Conservation (phyloP, 2,888 invertebrate genomes). For the Melinaea marsaeus region DNA sequence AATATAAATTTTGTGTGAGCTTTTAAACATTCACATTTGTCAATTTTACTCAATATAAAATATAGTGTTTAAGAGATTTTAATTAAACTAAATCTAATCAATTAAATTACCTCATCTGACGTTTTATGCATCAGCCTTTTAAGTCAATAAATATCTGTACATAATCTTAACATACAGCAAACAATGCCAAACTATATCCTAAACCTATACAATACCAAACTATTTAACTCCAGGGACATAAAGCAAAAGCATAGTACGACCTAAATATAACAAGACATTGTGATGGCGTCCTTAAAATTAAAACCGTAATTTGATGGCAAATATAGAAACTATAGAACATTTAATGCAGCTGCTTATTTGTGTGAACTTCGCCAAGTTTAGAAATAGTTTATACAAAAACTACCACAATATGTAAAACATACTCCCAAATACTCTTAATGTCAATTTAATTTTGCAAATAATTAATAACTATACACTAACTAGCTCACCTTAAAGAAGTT, state of each 20-base stretch:
- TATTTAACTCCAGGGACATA: conserved; percentile 13
- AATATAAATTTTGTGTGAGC: background rate
- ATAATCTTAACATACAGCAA: conserved; percentile 48
- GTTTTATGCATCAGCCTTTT: conserved; percentile 45
- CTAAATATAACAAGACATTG: conserved; percentile 43
- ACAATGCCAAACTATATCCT: conserved; percentile 34
- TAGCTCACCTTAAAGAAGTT: background rate
- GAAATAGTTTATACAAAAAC: conserved; percentile 1
- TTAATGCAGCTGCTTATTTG: background rate
- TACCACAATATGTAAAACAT: background rate
- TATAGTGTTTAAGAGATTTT: conserved; percentile 1
- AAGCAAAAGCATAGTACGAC: conserved; percentile 24
- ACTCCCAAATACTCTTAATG: background rate
- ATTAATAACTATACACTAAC: conserved; percentile 1
- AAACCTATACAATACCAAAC: conserved; percentile 23
- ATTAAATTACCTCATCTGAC: conserved; percentile 19
- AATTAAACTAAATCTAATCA: conserved; percentile 12
- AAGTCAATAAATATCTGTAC: conserved; percentile 71
- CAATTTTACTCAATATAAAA: background rate
- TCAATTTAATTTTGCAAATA: background rate
- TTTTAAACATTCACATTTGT: background rate
- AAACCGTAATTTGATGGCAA: conserved; percentile 1
- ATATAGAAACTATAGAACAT: background rate
- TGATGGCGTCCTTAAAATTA: conserved; percentile 35
- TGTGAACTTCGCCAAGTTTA: background rate